Evolutionary conservation across 2,797 vertebrate genomes (phyloP), one percentile per base, ranked within the genome.

Genomic region (Megalops cyprinoides): DNA sequence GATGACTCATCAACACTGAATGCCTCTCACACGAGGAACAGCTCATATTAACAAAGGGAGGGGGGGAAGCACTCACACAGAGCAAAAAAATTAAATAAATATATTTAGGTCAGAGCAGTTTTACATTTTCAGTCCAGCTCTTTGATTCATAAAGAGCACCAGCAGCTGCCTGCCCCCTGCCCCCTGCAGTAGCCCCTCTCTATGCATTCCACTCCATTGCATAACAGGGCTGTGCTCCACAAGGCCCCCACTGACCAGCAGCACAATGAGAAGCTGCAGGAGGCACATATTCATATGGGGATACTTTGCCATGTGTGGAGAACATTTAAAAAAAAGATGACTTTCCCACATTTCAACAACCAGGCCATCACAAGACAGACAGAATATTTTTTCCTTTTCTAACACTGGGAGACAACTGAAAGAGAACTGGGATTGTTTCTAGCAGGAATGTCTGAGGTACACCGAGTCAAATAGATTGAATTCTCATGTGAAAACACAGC

Each of bases 61-160:
- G 18, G 34, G n/a, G 23, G 69, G 55, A 56, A 71, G 39, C 71
- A 79, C 42, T 39, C 65, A 73, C 65, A 71, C 53, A 71, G 49
- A 37, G 46, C 34, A 53, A 79, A 48, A 46, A 48, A 65, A 48
- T 37, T 49, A 87, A 87, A 83, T 82, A 87, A 86, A 86, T 81
- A 80, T 90, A 95, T 92, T 83, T 94, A 89, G 93, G 93, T 93
- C 91, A 94, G 85, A 83, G 85, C 89, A 85, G 87, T 81, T 77
- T 88, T 88, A 86, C 74, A 46, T 85, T 89, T 82, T 89, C 75
- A 83, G 89, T 84, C 88, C 78, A 53, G 84, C 58, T 81, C 81
- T 81, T 77, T 87, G 60, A 80, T 76, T 81, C 84, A 78, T 79
- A 83, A 90, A 90, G 20, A 81, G 84, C 84, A 87, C 58, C 65